Base-by-base conservation (phyloP, 2,888 invertebrate genomes). In the Agonopterix subpropinquella region DNA sequence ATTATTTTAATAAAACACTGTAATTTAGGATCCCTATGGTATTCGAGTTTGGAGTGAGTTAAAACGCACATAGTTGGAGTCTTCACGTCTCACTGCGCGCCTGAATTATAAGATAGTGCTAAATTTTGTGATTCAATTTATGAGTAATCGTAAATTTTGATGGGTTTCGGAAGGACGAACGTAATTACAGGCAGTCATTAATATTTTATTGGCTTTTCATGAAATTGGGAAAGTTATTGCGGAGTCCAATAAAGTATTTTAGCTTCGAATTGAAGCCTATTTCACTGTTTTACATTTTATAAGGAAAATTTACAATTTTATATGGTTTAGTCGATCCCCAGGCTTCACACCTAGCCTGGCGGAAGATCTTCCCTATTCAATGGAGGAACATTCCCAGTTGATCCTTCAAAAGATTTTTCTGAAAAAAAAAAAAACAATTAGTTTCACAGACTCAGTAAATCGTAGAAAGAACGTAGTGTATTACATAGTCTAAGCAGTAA, bases 81-180 rank as follows among this genome's bases (percentile, higher is more conserved):
- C 36, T 56, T 58, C 60, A 59, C 64, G 62, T 54, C 58, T 53
- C 63, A 61, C 56, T 66, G 61, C 61, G 54, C 62, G 51, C 49
- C 62, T 70, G 69, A 74, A 67, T 72, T 71, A 72, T 72, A 76
- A 74, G 70, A 67, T 59, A 58, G 61, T 53, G 64, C 59, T 70
- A 67, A 69, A 73, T 65, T 67, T 59, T 57, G 50, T 61, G 51
- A 67, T 64, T 61, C 53, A 71, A 71, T 80, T 80, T 78, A 79
- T 73, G 72, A 67, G 59, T 73, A 65, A 66, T 66, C 73, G 72
- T 80, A 73, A 79, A 74, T 65, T 70, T 73, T 70, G 70, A 74
- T 62, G 69, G 70, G 64, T 62, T 65, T 62, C 61, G 55, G 57
- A 67, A 61, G 62, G 59, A 53, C 53, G 57, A 60, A 73, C 72